Conservation (phyloP, 2,797 vertebrate species). For the Platalea minor region DNA sequence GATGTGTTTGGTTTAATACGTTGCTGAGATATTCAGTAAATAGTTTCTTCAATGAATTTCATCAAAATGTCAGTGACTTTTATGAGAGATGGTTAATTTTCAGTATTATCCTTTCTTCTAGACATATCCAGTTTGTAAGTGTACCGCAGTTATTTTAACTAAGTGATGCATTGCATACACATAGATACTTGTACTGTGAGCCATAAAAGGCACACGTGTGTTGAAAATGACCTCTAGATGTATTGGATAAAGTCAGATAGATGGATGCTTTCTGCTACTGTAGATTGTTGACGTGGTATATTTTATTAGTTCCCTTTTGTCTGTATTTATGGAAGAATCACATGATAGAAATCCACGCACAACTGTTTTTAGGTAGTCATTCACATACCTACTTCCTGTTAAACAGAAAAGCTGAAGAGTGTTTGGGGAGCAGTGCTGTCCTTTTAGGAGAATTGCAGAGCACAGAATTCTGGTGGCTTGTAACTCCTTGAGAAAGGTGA, state of each 20-base stretch:
- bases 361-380: not conserved
- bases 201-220: not conserved
- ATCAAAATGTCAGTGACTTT: not conserved
- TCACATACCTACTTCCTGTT: not conserved
- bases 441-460: not conserved
- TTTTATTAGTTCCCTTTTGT: not conserved
- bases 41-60: not conserved
- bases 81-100: conserved; percentile 8
- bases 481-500: not conserved
- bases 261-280: not conserved
- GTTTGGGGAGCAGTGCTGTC: not conserved
- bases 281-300: not conserved
- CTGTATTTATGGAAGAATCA: not conserved
- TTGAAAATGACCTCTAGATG: not conserved
- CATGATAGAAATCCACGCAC: not conserved
- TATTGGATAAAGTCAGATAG: not conserved
- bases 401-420: not conserved
- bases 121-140: not conserved
- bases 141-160: not conserved
- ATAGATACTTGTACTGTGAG: not conserved
- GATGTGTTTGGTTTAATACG: not conserved
- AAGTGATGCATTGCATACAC: not conserved
- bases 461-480: not conserved
- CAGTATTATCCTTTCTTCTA: not conserved
- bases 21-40: not conserved